Evolutionary conservation across 2,888 invertebrate genomes (phyloP).

Genomic region (Phortica magna): DNA sequence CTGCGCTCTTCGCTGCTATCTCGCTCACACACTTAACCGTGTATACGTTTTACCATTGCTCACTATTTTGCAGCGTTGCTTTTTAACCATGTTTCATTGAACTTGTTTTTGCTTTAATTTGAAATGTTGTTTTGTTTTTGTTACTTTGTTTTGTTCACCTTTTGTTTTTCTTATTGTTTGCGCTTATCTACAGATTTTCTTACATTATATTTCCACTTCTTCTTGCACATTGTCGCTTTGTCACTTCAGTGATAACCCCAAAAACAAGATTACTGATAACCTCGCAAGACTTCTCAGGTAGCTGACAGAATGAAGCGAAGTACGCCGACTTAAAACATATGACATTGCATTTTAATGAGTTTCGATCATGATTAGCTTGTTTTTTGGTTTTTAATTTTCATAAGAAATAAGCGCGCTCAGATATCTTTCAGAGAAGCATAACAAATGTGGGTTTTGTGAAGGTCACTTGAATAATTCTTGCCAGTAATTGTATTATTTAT

Average conservation of each 20-base stretch:
- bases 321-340: not conserved
- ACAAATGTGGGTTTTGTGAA: too few species aligned
- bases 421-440: too few species aligned
- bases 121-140: not conserved
- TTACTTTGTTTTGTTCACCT: not conserved
- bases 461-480: too few species aligned
- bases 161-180: not conserved
- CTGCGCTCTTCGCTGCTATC: slow-evolving; percentile 29
- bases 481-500: too few species aligned
- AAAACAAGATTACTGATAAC: not conserved
- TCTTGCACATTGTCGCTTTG: too few species aligned
- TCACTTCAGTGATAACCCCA: slow-evolving; percentile 10
- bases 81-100: slow-evolving; percentile 4
- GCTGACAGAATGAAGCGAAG: too few species aligned
- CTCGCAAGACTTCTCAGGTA: slow-evolving; percentile 6
- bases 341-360: slow-evolving; percentile 7
- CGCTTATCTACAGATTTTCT: not conserved
- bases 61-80: slow-evolving; percentile 8
- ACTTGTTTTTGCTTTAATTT: not conserved
- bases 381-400: too few species aligned
- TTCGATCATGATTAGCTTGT: not conserved
- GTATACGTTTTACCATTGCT: slow-evolving; percentile 14
- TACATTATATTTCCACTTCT: too few species aligned
- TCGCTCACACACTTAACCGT: not conserved
- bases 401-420: too few species aligned